Evolutionary conservation across 2,113 vertebrate genomes (phyloP).

Genomic region (Oryzias celebensis): DNA sequence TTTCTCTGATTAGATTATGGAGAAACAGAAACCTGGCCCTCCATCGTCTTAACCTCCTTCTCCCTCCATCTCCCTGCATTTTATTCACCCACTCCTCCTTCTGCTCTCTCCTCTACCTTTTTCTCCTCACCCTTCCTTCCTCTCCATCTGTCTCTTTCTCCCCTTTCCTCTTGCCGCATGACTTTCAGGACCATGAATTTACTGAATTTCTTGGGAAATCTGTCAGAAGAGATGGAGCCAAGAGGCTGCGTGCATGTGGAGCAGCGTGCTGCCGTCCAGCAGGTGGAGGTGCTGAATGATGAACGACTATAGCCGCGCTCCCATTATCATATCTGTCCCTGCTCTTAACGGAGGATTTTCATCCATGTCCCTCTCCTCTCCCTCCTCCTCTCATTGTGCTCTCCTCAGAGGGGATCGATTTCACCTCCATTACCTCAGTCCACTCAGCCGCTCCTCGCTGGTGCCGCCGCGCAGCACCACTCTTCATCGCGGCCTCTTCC

Average conservation of each 20-base stretch:
- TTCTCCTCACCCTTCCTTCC: slow-evolving; percentile 11
- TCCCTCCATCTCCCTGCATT: slow-evolving; percentile 43
- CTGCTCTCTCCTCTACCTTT: slow-evolving; percentile 18
- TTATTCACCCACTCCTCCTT: slow-evolving; percentile 36
- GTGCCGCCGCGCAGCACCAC: slow-evolving; percentile 29
- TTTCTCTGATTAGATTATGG: slow-evolving; percentile 79
- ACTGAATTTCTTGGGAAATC: too few relatives aligned
- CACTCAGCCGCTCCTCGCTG: slow-evolving; percentile 38
- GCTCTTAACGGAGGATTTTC: slow-evolving; percentile 76
- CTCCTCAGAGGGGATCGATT: slow-evolving; percentile 73
- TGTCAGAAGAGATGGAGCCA: too few relatives aligned
- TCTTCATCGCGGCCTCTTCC: slow-evolving; percentile 4
- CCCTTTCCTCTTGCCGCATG: slow-evolving; percentile 22
- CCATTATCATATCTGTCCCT: slow-evolving; percentile 78
- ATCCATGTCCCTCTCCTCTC: slow-evolving; percentile 64
- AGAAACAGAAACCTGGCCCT: slow-evolving; percentile 77
- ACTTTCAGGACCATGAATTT: not conserved
- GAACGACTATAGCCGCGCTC: slow-evolving; percentile 57
- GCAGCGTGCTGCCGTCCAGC: slow-evolving; percentile 42
- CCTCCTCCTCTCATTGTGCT: slow-evolving; percentile 36
- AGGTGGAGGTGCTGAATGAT: slow-evolving; percentile 74
- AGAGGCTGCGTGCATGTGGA: not conserved
- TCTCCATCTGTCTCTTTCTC: slow-evolving; percentile 24
- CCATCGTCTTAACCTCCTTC: slow-evolving; percentile 66
- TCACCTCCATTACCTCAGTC: slow-evolving; percentile 62